These are phyloP conservation scores for Caenorhabditis brenneri DNA, from an alignment of 1,140 invertebrate genomes.

Conservation along the genomic window DNA sequence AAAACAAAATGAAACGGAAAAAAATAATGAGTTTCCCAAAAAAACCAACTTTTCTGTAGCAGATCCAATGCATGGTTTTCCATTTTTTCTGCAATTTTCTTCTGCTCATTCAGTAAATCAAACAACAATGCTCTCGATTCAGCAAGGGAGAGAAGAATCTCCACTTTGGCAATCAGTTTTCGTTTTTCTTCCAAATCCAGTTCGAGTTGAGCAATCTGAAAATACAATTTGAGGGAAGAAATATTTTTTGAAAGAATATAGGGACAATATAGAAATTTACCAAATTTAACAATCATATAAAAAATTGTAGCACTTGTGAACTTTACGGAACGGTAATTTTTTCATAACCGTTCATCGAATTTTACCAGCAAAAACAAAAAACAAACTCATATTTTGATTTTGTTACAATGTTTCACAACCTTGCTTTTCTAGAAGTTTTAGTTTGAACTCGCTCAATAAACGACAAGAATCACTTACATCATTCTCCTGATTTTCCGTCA, in stretches of 20 bases:
- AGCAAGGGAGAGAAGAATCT: not conserved
- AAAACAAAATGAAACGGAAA: not conserved
- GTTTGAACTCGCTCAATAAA: too few species aligned
- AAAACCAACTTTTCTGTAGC: not conserved
- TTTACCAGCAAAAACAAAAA: too few species aligned
- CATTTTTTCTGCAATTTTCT: slow-evolving; percentile 25
- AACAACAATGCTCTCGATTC: not conserved
- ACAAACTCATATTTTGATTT: too few species aligned
- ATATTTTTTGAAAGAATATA: too few species aligned
- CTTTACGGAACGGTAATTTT: too few species aligned
- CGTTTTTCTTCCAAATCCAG: slow-evolving; percentile 8
- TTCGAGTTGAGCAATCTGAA: slow-evolving; percentile 12
- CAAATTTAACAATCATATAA: too few species aligned
- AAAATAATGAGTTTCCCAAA: not conserved
- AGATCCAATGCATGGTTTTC: slow-evolving; percentile 15
- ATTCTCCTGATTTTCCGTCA: not conserved
- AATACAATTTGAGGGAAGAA: not conserved
- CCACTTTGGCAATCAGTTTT: slow-evolving; percentile 1
- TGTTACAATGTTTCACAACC: too few species aligned
- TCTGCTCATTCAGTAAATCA: slow-evolving; percentile 20
- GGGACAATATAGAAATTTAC: too few species aligned
- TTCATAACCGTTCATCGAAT: too few species aligned
- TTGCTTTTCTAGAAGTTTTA: not conserved
- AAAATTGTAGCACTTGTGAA: too few species aligned
- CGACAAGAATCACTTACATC: too few species aligned